phyloP scores from a whole-genome alignment of 64 coral and sea anemone species.

The Astreopora myriophthalma region DNA sequence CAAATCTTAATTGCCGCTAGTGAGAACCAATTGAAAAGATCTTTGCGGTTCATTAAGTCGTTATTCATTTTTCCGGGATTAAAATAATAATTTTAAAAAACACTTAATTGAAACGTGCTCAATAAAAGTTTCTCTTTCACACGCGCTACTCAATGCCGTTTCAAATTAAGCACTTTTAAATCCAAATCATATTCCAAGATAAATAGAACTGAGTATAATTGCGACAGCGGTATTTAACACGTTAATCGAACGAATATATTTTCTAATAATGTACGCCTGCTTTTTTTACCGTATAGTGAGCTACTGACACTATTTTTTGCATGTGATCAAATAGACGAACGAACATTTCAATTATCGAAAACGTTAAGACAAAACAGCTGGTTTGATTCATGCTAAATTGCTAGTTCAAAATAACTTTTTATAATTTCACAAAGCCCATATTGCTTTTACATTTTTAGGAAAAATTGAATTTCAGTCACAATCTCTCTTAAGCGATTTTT shows the following conservation, averaged over 20 bases:
- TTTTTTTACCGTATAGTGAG: too few relatives aligned
- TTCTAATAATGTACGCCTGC: too few relatives aligned
- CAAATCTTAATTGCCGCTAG: background rate
- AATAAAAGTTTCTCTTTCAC: background rate
- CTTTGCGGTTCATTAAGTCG: conserved; percentile 6
- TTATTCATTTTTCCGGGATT: background rate
- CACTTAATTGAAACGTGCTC: background rate
- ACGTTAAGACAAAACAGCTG: background rate
- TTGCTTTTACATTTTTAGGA: background rate
- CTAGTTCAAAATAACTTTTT: background rate
- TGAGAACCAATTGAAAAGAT: background rate
- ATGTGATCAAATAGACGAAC: background rate
- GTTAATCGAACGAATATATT: too few relatives aligned
- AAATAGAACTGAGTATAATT: background rate
- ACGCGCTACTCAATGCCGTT: too few relatives aligned
- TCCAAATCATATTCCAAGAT: background rate
- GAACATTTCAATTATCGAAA: background rate
- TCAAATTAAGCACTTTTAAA: background rate
- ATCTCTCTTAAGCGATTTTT: background rate
- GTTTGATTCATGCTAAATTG: background rate
- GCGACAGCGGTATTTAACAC: too few relatives aligned
- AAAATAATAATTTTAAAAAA: too few relatives aligned
- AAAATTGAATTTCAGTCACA: background rate
- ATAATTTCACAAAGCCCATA: background rate
- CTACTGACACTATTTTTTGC: background rate